Conservation (phyloP, 2,888 invertebrate species). For the Chrysina gloriosa region DNA sequence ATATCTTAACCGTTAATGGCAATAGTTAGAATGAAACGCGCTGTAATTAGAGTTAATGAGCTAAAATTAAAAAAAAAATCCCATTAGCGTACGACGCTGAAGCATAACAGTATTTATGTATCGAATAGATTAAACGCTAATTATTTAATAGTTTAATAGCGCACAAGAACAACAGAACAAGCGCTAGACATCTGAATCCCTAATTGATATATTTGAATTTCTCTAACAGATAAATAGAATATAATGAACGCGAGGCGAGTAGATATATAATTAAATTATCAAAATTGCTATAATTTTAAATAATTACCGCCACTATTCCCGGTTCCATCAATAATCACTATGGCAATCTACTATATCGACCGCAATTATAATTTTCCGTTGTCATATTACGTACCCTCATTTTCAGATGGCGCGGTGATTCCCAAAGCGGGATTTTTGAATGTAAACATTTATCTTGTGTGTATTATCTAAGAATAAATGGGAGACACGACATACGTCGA, state of each 20-base stretch:
- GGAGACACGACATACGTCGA: constrained; percentile 16
- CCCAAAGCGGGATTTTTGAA: background rate
- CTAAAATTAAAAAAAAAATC: constrained; percentile 5
- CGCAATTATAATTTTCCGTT: background rate
- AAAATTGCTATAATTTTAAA: constrained; percentile 64
- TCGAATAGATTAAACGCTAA: constrained; percentile 50
- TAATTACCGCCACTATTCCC: constrained; percentile 55
- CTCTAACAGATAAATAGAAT: constrained; percentile 57
- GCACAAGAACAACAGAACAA: constrained; percentile 32
- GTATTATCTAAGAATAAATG: background rate
- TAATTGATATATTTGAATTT: constrained; percentile 63
- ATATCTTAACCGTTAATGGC: background rate
- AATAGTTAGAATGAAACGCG: constrained; percentile 21
- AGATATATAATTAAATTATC: constrained; percentile 58
- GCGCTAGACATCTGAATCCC: constrained; percentile 16
- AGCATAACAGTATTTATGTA: constrained; percentile 37
- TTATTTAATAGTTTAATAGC: constrained; percentile 59
- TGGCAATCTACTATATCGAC: constrained; percentile 46
- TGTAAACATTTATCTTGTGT: background rate
- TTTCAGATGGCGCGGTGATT: constrained; percentile 22
- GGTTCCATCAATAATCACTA: background rate
- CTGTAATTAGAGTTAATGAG: constrained; percentile 33
- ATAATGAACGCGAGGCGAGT: constrained; percentile 53
- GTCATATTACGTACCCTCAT: background rate
- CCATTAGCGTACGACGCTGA: constrained; percentile 12